phyloP scores from a whole-genome alignment of 1,140 invertebrate species.

The Gerris buenoi region DNA sequence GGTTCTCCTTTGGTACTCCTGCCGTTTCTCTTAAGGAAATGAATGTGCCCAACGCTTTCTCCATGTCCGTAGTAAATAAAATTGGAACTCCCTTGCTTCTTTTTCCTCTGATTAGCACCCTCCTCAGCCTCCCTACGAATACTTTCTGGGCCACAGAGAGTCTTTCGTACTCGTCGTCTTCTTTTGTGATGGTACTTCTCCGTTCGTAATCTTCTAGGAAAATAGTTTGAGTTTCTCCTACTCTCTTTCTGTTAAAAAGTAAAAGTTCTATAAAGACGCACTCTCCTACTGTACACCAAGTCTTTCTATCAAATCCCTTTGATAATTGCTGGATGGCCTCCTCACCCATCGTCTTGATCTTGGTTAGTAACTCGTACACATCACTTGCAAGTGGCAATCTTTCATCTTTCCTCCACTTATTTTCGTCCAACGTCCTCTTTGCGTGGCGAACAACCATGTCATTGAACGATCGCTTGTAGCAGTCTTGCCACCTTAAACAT shows the following conservation, averaged over 20 bases:
- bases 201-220: not conserved
- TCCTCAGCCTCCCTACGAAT: not conserved
- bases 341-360: too few species aligned
- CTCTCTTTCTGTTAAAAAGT: not conserved
- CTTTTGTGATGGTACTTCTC: not conserved
- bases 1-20: not conserved
- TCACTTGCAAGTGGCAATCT: too few species aligned
- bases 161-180: not conserved
- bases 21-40: not conserved
- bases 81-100: not conserved
- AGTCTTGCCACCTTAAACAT: too few species aligned
- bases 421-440: too few species aligned
- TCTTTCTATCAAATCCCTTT: too few species aligned
- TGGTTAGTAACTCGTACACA: too few species aligned
- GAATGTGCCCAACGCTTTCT: not conserved
- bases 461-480: too few species aligned
- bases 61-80: not conserved
- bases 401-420: too few species aligned
- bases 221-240: not conserved
- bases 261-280: too few species aligned
- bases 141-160: not conserved
- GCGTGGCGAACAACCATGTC: too few species aligned
- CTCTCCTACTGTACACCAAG: too few species aligned
- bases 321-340: too few species aligned
- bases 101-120: not conserved